Conservation (phyloP, 2,113 vertebrate genomes). For the Nestor notabilis region DNA sequence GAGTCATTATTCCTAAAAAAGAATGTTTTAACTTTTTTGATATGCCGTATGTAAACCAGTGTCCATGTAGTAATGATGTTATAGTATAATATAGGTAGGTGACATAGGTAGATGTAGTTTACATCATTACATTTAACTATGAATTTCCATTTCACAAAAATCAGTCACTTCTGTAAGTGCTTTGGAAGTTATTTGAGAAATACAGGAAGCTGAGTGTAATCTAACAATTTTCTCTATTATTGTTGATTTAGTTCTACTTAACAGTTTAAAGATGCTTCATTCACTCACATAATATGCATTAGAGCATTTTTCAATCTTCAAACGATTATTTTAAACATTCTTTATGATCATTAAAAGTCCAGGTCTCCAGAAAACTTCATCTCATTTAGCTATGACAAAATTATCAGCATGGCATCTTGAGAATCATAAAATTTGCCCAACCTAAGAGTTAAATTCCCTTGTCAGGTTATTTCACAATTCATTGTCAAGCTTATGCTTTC, state of each 20-base stretch:
- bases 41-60: not conserved
- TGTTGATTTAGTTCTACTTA: not conserved
- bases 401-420: not conserved
- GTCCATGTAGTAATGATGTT: not conserved
- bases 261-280: not conserved
- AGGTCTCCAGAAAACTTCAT: not conserved
- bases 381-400: not conserved
- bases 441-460: not conserved
- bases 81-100: not conserved
- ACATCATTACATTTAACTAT: not conserved
- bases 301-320: not conserved
- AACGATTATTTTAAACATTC: not conserved
- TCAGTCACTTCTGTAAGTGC: not conserved
- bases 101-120: not conserved
- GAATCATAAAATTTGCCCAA: not conserved
- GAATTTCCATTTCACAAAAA: not conserved
- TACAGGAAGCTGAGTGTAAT: not conserved
- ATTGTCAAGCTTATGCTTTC: conserved; percentile 12
- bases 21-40: not conserved
- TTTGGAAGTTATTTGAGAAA: not conserved
- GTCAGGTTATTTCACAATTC: conserved; percentile 14
- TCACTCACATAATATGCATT: not conserved
- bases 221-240: not conserved
- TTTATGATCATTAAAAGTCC: not conserved
- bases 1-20: not conserved